Evolutionary conservation across 2,888 invertebrate species (phyloP).

Genomic region (Macrosiphum euphorbiae): DNA sequence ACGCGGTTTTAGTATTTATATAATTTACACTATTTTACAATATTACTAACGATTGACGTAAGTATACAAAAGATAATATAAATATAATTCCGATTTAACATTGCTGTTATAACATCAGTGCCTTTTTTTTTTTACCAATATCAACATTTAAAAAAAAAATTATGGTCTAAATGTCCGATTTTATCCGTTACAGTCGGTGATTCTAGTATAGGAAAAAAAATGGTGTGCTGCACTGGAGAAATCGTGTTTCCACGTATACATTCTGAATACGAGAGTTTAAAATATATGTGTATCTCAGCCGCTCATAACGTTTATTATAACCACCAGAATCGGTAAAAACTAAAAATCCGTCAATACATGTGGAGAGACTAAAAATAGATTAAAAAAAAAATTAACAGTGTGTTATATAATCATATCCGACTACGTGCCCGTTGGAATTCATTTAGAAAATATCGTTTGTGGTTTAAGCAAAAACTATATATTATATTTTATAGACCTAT

Average conservation of each 20-base stretch:
- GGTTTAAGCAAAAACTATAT: background rate
- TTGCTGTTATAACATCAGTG: background rate
- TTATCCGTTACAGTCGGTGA: conserved; percentile 45
- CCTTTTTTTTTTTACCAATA: conserved; percentile 11
- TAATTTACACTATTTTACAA: background rate
- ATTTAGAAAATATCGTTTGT: background rate
- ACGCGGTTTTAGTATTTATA: background rate
- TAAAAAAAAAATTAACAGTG: background rate
- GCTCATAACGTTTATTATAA: no score
- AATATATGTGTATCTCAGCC: background rate
- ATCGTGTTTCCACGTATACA: conserved; percentile 42
- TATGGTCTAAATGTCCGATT: conserved; percentile 23
- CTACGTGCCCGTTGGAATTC: background rate
- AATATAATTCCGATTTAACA: background rate
- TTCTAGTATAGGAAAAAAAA: conserved; percentile 10
- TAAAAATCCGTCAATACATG: background rate
- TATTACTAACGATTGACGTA: background rate
- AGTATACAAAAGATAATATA: background rate
- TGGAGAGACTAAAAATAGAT: background rate
- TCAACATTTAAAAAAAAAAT: background rate
- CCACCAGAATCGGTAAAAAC: background rate
- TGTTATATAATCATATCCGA: background rate
- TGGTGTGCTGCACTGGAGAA: conserved; percentile 23
- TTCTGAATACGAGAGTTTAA: background rate
- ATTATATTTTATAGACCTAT: background rate